Base-by-base conservation (phyloP, 2,888 invertebrate species). In the Furcula furcula region DNA sequence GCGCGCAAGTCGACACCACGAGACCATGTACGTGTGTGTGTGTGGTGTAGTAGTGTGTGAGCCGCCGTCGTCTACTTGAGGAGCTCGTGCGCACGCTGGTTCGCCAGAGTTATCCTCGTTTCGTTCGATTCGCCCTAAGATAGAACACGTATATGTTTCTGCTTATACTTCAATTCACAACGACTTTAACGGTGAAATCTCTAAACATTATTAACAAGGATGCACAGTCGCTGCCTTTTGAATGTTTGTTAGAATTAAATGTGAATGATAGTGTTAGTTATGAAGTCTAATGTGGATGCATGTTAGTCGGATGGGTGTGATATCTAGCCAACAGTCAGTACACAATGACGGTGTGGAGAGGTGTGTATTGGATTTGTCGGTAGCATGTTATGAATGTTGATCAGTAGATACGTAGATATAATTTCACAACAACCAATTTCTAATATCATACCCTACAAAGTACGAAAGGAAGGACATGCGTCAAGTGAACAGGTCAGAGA, bases 1-100 rank as follows among this genome's bases (percentile, higher is more conserved):
- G 40, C 31, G 41, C 44, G 34, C 40, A 16, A 30, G 43, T n/a
- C 36, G 46, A 46, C 64, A 71, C 81, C 83, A 83, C 83, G 85
- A 84, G 85, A 82, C 81, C 52, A 67, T 73, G 70, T 70, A 62
- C 67, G 65, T 65, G 46, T 65, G 63, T 58, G 54, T 61, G 50
- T 51, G 54, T 43, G 36, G 46, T 51, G 50, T 59, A 46, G 55
- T 36, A 48, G 54, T 65, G 62, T 72, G 71, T 61, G 66, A 70
- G 76, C 64, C 74, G 78, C 68, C 78, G 78, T 47, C 67, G 80
- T 90, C 92, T 95, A 95, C 93, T 97, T 97, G 89, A 97, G 94
- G 78, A 98, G 94, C 90, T 98, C 97, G 91, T 97, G 96, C 78
- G 98, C 97, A 75, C 97, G 94, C 90, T 97, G 96, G 91, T 98